phyloP scores from a whole-genome alignment of 2,797 vertebrate species.

The Cossypha heuglini region DNA sequence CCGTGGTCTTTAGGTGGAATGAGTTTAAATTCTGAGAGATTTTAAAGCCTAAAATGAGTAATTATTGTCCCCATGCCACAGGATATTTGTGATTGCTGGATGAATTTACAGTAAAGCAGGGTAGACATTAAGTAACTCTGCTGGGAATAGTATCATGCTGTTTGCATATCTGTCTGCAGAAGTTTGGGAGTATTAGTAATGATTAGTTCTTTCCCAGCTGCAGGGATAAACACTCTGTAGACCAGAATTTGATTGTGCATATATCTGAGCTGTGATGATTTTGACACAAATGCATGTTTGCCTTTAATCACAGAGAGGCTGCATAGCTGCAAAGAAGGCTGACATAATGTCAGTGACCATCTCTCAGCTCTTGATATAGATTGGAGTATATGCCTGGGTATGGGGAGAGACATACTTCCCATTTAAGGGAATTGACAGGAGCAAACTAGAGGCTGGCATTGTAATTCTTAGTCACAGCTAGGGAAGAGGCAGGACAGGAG shows the following conservation, averaged over 20 bases:
- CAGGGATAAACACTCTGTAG: background rate
- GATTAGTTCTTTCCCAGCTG: background rate
- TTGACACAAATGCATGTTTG: background rate
- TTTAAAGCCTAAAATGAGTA: background rate
- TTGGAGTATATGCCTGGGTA: rapidly evolving
- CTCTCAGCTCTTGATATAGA: background rate
- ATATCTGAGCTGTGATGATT: background rate
- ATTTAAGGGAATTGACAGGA: background rate
- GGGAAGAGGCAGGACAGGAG: background rate
- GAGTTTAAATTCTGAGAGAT: background rate
- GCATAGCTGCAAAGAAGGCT: background rate
- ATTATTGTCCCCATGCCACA: background rate
- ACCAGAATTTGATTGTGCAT: background rate
- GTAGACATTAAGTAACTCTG: background rate
- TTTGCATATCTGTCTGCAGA: background rate
- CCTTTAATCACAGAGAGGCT: background rate
- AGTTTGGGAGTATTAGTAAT: background rate
- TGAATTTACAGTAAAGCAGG: background rate
- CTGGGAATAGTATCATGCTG: background rate
- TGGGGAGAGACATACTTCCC: background rate
- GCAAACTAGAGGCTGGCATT: background rate
- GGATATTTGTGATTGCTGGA: background rate
- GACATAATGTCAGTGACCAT: background rate
- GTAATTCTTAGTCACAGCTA: background rate
- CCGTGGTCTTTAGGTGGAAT: background rate